Percentiles rank a stretch among this genome's conserved stretches.
phyloP scores from a whole-genome alignment of 2,888 invertebrate species.

The Dolichomitus sp. region DNA sequence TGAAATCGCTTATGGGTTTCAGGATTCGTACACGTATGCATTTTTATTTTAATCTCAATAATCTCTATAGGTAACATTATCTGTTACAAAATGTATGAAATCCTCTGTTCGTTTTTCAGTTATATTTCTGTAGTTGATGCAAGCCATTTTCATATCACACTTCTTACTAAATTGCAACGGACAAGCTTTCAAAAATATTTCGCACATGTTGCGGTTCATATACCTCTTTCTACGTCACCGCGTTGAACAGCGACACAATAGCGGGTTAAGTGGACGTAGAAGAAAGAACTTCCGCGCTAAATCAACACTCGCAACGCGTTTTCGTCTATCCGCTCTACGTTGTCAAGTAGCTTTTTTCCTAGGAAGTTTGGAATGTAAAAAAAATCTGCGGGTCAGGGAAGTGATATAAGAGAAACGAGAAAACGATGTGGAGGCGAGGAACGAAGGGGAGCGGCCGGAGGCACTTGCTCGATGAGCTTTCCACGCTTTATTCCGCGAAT shows the following conservation, averaged over 20 bases:
- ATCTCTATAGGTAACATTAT: no score
- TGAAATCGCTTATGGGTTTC: no score
- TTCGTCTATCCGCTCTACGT: background rate
- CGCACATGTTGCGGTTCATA: background rate
- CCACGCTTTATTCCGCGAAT: constrained; percentile 69
- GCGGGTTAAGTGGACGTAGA: background rate
- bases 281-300: background rate
- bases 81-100: no score
- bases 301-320: background rate
- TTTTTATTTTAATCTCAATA: no score
- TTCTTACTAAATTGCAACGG: background rate
- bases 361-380: constrained; percentile 68
- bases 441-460: constrained; percentile 31
- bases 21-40: no score
- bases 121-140: background rate
- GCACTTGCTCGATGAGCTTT: constrained; percentile 54
- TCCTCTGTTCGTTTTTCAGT: background rate
- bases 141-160: background rate
- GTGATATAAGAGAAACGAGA: constrained; percentile 2
- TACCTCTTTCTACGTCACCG: constrained; percentile 1
- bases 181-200: background rate
- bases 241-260: constrained; percentile 1
- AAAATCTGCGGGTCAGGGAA: constrained; percentile 37
- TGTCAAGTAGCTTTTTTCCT: constrained; percentile 9
- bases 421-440: constrained; percentile 41